A percentile compares a stretch with the other conserved stretches of the same genome.
phyloP scores from a whole-genome alignment of 2,888 invertebrate genomes.

The Amphipyra tragopoginis region DNA sequence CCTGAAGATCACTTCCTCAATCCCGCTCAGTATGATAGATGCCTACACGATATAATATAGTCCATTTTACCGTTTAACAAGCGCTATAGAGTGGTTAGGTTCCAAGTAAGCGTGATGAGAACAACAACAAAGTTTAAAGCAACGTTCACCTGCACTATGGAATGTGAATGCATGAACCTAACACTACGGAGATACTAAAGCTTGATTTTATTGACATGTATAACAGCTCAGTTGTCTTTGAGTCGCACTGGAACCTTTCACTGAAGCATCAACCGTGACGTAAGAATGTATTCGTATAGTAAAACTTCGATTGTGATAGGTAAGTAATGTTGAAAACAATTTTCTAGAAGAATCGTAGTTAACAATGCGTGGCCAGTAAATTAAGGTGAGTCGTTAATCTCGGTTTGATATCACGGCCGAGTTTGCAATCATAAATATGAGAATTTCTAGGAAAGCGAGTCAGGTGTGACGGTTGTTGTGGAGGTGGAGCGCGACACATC shows the following conservation, averaged over 20 bases:
- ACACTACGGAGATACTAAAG: conserved; percentile 26
- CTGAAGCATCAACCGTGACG: conserved; percentile 55
- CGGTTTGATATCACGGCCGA: conserved; percentile 63
- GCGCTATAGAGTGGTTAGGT: conserved; percentile 25
- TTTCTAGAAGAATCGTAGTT: conserved; percentile 60
- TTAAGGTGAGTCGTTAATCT: conserved; percentile 64
- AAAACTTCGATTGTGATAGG: conserved; percentile 25
- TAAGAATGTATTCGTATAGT: conserved; percentile 26
- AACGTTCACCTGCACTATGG: conserved; percentile 43
- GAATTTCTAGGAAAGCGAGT: conserved; percentile 76
- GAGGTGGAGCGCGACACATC: conserved; percentile 82
- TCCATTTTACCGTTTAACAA: conserved; percentile 33
- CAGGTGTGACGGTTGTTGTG: conserved; percentile 67
- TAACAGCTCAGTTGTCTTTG: conserved; percentile 13
- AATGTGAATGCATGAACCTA: conserved; percentile 41
- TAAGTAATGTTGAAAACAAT: conserved; percentile 45
- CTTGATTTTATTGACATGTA: conserved; percentile 30
- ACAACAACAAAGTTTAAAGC: conserved; percentile 44
- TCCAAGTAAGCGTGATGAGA: conserved; percentile 48
- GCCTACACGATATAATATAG: conserved; percentile 32
- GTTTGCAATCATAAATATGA: conserved; percentile 70
- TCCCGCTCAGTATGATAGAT: conserved; percentile 9
- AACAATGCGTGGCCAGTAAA: conserved; percentile 70
- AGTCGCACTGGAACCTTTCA: conserved; percentile 59
- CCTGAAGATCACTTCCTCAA: conserved; percentile 39